Base-by-base conservation (phyloP, 2,797 vertebrate species). In the Chelmon rostratus region DNA sequence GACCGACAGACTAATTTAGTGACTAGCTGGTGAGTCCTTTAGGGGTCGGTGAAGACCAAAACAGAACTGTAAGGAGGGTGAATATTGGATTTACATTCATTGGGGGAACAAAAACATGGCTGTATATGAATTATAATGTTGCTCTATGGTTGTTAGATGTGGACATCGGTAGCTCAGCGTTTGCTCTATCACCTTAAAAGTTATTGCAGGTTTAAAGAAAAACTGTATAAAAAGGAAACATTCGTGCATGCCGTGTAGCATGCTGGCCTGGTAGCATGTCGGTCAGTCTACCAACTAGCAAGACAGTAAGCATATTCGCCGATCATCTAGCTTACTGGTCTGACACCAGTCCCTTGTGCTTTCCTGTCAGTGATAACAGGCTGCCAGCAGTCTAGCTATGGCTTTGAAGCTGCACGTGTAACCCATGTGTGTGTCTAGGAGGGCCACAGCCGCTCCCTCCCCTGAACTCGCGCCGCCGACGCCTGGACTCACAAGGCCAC, bases 381-480 rank as follows among this genome's bases (percentile, higher is more conserved):
- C 85, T 82, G 78, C 87, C 84, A 81, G 88, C 66, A 81, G 83
- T 88, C 84, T 83, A 80, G 77, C 23, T 73, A 73, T 75, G 86
- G 91, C 92, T 93, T 53, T 87, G 86, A 90, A 91, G 81, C 87
- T 66, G 47, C 21, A 82, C 86, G 81, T 92, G 92, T 79, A 88
- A 85, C 28, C 50, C 59, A 84, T 93, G 71, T 92, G 91, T 91
- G 91, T 91, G 86, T 92, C 78, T 89, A 73, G 64, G 16, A 57
- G 76, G 66, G 72, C 72, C 70, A 59, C 77, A 66, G 49, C 53
- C 50, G 47, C 76, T 65, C 73, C 73, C 63, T 37, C 25, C 35
- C 21, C 53, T 47, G 25, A 28, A 70, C 64, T 70, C 5, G 31
- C 59, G 64, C 86, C 57, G 62, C 76, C 56, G 79, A 82, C 74